Percentiles rank a stretch among this genome's conserved stretches.
Evolutionary conservation across 2,113 vertebrate species (phyloP).

Genomic region (Esox niger): DNA sequence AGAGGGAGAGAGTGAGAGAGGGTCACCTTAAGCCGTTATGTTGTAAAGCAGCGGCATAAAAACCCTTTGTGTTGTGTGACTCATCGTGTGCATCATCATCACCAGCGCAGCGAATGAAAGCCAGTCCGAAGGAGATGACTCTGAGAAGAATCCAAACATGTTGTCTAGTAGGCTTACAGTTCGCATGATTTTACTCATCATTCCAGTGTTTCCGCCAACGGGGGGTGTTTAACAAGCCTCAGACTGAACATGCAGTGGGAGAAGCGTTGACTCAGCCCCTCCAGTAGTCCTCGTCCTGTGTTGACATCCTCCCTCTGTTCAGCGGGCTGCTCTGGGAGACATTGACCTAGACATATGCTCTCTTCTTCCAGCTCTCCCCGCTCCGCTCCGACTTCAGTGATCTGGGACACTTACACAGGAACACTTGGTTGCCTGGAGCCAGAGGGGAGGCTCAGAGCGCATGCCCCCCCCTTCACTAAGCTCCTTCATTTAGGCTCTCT

Average conservation of each 20-base stretch:
- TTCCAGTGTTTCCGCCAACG: too few species aligned
- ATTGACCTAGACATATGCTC: slow-evolving; percentile 38
- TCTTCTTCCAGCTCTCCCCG: not conserved
- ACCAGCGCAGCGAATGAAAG: slow-evolving; percentile 25
- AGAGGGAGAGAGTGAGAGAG: not conserved
- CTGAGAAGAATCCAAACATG: slow-evolving; percentile 12
- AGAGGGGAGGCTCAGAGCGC: slow-evolving; percentile 31
- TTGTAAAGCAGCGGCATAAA: not conserved
- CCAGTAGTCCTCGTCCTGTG: slow-evolving; percentile 34
- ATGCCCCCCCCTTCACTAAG: slow-evolving; percentile 51
- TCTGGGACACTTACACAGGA: slow-evolving; percentile 28
- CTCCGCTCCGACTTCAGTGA: slow-evolving; percentile 33
- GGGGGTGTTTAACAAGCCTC: not conserved
- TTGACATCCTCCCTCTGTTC: slow-evolving; percentile 35
- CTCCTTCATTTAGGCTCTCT: slow-evolving; percentile 45
- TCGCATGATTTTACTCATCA: too few species aligned
- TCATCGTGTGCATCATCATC: slow-evolving; percentile 34
- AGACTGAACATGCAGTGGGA: slow-evolving; percentile 4
- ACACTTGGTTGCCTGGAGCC: slow-evolving; percentile 55
- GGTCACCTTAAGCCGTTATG: not conserved
- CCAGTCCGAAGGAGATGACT: slow-evolving; percentile 28
- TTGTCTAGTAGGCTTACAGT: not conserved
- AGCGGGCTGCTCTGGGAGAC: slow-evolving; percentile 41
- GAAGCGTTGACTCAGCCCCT: slow-evolving; percentile 32
- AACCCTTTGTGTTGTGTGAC: slow-evolving; percentile 7